Evolutionary conservation across 2,888 invertebrate genomes (phyloP), one percentile per base, ranked within the genome.

Genomic region (Molanna angustata): DNA sequence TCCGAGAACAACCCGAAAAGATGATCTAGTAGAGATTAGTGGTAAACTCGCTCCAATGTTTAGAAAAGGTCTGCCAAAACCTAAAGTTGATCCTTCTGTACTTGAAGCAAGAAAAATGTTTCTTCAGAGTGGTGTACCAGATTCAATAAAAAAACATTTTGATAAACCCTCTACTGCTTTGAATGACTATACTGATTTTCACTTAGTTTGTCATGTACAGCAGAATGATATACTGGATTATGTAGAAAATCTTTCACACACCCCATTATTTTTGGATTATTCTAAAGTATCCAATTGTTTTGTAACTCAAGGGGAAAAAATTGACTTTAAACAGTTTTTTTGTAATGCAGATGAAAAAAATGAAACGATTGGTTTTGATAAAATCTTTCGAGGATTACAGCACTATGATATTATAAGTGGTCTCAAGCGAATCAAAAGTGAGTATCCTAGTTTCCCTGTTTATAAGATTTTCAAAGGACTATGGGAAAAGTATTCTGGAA

Each of bases 21-120:
- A 52, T 6, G n/a, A n/a, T n/a, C n/a, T n/a, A n/a, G n/a, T n/a
- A n/a, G n/a, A n/a, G n/a, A n/a, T n/a, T n/a, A n/a, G n/a, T n/a
- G n/a, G n/a, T n/a, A 86, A 85, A 69, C 64, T 86, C 35, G 89
- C 89, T 1, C 88, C 90, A n/a, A 73, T 90, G 40, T 90, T 90
- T 68, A 64, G 77, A 1, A 80, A 74, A 54, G 66, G 67, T 37
- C 32, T 68, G 33, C 67, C 76, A 9, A 85, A 83, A 68, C 76
- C 75, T 4, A 79, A 78, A 64, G 64, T 76, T 13, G 83, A 85
- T 70, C 74, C 79, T 13, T 76, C 71, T 47, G 69, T 75, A 35
- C 52, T 82, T 39, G 80, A 82, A 66, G 88, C 89, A 3, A 82
- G 83, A 61, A 80, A 80, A 57, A 78, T 80, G 55, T 89, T 90